Conservation (phyloP, 2,797 vertebrate genomes). For the Pantherophis alleghaniensis region DNA sequence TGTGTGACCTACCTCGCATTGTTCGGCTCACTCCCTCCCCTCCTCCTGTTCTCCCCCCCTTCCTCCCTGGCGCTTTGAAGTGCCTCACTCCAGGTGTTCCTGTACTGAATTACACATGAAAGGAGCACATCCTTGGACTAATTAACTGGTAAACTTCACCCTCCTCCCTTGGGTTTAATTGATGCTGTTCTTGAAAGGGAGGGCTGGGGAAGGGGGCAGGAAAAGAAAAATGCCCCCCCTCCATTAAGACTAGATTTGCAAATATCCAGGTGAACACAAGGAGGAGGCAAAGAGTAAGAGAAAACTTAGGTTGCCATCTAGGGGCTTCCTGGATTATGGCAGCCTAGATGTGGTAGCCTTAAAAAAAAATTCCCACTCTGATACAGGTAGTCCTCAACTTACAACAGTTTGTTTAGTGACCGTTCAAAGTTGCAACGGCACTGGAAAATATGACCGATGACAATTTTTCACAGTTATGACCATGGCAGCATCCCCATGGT, state of each 20-base stretch:
- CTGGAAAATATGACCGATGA: no score
- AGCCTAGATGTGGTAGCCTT: background rate
- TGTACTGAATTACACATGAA: constrained; percentile 86
- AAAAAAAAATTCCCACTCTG: constrained; percentile 59
- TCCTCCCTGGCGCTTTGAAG: constrained; percentile 75
- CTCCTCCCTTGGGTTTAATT: constrained; percentile 77
- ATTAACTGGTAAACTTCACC: constrained; percentile 82
- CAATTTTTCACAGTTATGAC: no score
- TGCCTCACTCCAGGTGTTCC: constrained; percentile 79
- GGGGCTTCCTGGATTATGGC: background rate
- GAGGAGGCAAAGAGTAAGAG: background rate
- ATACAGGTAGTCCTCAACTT: no score
- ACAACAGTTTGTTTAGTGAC: no score
- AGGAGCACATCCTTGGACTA: constrained; percentile 79
- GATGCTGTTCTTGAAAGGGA: constrained; percentile 73
- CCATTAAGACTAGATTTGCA: background rate
- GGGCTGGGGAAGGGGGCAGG: background rate
- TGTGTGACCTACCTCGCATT: constrained; percentile 76
- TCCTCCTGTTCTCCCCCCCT: constrained; percentile 30
- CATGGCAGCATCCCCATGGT: no score
- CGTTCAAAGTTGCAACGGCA: no score
- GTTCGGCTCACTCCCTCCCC: constrained; percentile 64
- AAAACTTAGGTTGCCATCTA: background rate
- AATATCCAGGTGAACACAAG: background rate
- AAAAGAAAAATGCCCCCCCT: background rate